A percentile compares a stretch with the other conserved stretches of the same genome.
These are phyloP conservation scores for Odontocolon sp. DNA, from an alignment of 2,888 invertebrate species.

Conservation along the genomic window DNA sequence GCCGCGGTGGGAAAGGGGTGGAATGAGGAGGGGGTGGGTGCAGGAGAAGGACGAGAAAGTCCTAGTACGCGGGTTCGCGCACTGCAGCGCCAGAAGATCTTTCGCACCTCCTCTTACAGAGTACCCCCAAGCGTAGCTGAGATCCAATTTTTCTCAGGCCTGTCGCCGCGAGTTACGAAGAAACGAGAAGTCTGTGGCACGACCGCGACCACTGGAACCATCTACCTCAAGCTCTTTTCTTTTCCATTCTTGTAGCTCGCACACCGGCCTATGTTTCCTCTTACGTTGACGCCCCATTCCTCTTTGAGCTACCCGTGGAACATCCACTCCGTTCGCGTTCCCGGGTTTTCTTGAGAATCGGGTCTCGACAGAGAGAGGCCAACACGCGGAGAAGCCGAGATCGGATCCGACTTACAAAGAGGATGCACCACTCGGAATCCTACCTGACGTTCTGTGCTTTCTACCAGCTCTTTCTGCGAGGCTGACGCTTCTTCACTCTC, in stretches of 20 bases:
- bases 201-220: slow-evolving; percentile 36
- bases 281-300: slow-evolving; percentile 15
- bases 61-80: not conserved
- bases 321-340: slow-evolving; percentile 4
- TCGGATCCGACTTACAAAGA: slow-evolving; percentile 30
- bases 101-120: slow-evolving; percentile 31
- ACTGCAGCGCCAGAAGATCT: slow-evolving; percentile 46
- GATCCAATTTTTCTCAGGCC: slow-evolving; percentile 78
- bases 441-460: slow-evolving; percentile 14
- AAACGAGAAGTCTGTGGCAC: slow-evolving; percentile 65
- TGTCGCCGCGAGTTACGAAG: slow-evolving; percentile 78
- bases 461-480: slow-evolving; percentile 4
- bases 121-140: slow-evolving; percentile 52
- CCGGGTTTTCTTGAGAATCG: slow-evolving; percentile 24
- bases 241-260: slow-evolving; percentile 21
- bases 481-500: slow-evolving; percentile 1
- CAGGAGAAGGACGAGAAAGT: slow-evolving; percentile 17
- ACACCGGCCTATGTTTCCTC: slow-evolving; percentile 18
- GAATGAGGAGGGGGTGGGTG: not conserved
- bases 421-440: not conserved
- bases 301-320: slow-evolving; percentile 27
- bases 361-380: not conserved
- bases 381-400: slow-evolving; percentile 10
- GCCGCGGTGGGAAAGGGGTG: slow-evolving; percentile 11
- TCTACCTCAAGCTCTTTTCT: slow-evolving; percentile 48